Base-by-base conservation (phyloP, 2,888 invertebrate species). In the Drosophila nigricruria region DNA sequence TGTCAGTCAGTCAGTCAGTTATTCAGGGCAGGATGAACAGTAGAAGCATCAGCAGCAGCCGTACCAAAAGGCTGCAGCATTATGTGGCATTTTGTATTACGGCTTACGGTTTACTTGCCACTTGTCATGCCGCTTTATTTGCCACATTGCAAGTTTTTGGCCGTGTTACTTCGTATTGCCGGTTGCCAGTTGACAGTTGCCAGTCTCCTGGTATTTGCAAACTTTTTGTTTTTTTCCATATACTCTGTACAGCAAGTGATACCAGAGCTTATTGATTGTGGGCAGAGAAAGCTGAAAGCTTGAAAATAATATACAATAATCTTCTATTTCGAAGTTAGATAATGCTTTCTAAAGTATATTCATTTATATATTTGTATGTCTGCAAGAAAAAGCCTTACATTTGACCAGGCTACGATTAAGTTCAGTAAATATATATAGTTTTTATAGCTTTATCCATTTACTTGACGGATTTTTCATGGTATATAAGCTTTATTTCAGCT, bases 41-140 rank as follows among this genome's bases (percentile, higher is more conserved):
- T 20, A 45, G 3, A 12, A 62, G 38, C 18, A 42, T n/a, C 36
- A 36, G 36, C 43, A 14, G 16, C 23, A 50, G 50, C 25, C 54
- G 58, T 30, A 52, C 50, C 16, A n/a, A 45, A 40, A 36, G 43
- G 45, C 72, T 57, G 53, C 50, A 70, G 47, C 49, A 68, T 66
- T 81, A 61, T 81, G 66, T 78, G 75, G 64, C 54, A 66, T 57
- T 80, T 78, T 61, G 70, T 62, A 61, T 61, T 59, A 67, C 52
- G 25, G 43, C 42, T 64, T 62, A 66, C 63, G 40, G 27, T 52
- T 67, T 62, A 50, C 68, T 71, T 73, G 57, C 61, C 65, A 70
- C 82, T 85, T 82, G 73, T 75, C 80, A 77, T 38, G 60, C 65
- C 76, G 67, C 65, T 81, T 76, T 82, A 82, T 82, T 83, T 81